A percentile compares a stretch with the other conserved stretches of the same genome.
phyloP scores from a whole-genome alignment of 1,140 invertebrate genomes.

The Drosophila kikkawai region DNA sequence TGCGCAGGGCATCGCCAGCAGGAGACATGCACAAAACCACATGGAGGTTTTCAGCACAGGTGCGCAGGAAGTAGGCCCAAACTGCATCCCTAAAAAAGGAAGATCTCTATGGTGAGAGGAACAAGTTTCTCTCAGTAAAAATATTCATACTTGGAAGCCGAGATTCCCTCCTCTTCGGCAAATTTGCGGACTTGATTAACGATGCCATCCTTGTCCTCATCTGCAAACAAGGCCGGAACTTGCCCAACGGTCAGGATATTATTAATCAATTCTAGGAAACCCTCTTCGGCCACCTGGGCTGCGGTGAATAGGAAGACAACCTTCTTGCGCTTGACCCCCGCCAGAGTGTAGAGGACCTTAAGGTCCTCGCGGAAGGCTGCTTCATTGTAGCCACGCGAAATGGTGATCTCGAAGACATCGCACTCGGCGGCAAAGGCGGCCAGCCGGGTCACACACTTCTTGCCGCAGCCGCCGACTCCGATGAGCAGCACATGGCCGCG shows the following conservation, averaged over 20 bases:
- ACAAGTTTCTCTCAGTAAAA: too few relatives aligned
- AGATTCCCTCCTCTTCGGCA: slow-evolving; percentile 89
- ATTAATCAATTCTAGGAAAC: slow-evolving; percentile 95
- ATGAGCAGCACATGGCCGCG: slow-evolving; percentile 93
- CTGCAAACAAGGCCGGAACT: slow-evolving; percentile 92
- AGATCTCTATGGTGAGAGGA: not conserved
- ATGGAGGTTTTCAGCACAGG: slow-evolving; percentile 93
- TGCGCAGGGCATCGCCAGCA: slow-evolving; percentile 91
- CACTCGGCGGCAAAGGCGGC: slow-evolving; percentile 91
- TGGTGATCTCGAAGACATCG: slow-evolving; percentile 93
- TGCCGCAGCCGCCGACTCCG: slow-evolving; percentile 94
- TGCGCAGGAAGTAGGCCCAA: slow-evolving; percentile 93
- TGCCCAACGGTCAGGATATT: slow-evolving; percentile 95
- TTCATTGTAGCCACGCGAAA: slow-evolving; percentile 93
- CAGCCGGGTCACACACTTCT: slow-evolving; percentile 90
- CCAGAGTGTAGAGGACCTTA: slow-evolving; percentile 90
- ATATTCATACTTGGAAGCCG: slow-evolving; percentile 88
- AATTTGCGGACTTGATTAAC: slow-evolving; percentile 88
- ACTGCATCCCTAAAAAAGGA: slow-evolving; percentile 88
- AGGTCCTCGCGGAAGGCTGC: slow-evolving; percentile 93
- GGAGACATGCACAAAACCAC: slow-evolving; percentile 96
- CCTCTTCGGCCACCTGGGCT: slow-evolving; percentile 91
- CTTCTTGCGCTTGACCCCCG: slow-evolving; percentile 91
- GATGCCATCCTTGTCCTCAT: slow-evolving; percentile 94
- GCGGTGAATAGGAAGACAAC: slow-evolving; percentile 94